A percentile compares a stretch with the other conserved stretches of the same genome.
phyloP scores from a whole-genome alignment of 2,797 vertebrate genomes.

The Chromis chromis region DNA sequence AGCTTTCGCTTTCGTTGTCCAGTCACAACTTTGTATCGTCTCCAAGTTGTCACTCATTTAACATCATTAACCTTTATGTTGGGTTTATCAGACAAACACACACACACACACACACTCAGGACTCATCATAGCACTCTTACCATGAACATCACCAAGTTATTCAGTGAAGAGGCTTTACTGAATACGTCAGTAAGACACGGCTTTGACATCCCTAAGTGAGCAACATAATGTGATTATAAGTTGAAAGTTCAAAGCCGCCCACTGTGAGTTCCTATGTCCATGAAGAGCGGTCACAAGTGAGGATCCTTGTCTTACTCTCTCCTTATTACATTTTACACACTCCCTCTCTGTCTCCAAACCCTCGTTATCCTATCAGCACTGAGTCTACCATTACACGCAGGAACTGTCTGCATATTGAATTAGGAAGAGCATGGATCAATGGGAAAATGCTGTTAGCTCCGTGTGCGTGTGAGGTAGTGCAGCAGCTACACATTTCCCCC shows the following conservation, averaged over 20 bases:
- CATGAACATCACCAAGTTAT: no score
- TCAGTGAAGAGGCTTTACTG: neutral
- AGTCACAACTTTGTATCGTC: no score
- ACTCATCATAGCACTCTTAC: no score
- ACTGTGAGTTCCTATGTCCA: slow-evolving; percentile 2
- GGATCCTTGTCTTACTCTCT: slow-evolving; percentile 12
- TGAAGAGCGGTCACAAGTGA: neutral
- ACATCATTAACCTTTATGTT: no score
- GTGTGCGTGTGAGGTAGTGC: slow-evolving; percentile 5
- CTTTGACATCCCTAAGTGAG: slow-evolving; percentile 5
- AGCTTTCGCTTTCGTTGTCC: no score
- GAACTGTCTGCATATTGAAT: slow-evolving; percentile 54
- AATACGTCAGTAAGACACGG: neutral
- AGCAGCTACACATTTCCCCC: slow-evolving; percentile 33
- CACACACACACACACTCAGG: no score
- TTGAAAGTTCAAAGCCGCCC: slow-evolving; percentile 16
- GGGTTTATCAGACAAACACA: no score
- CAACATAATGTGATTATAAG: neutral
- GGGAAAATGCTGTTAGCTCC: slow-evolving; percentile 41
- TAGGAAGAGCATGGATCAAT: slow-evolving; percentile 48
- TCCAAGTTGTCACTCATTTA: no score
- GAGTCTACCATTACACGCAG: slow-evolving; percentile 46
- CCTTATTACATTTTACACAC: slow-evolving; percentile 45
- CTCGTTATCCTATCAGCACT: slow-evolving; percentile 40
- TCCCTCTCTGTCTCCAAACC: slow-evolving; percentile 22